Evolutionary conservation across 2,797 vertebrate species (phyloP).

Genomic region (Numenius phaeopus): DNA sequence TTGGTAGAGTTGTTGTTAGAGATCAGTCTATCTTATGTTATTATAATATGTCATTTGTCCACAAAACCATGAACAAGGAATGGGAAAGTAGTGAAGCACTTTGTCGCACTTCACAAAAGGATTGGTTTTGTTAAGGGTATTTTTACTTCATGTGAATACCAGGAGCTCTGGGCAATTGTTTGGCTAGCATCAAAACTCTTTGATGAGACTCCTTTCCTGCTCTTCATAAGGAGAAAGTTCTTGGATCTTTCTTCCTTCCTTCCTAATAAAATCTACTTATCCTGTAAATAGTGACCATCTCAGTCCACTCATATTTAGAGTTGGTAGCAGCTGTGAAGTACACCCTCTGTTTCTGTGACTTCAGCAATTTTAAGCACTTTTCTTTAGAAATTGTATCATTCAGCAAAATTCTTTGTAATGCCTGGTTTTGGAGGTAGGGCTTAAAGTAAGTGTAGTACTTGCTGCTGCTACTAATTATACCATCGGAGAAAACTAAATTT

Average conservation of each 20-base stretch:
- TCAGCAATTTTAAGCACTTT: background rate
- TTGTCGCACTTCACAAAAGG: background rate
- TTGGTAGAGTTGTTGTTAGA: background rate
- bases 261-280: background rate
- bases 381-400: background rate
- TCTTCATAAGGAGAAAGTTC: background rate
- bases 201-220: background rate
- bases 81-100: background rate
- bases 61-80: background rate
- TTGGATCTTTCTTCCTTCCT: background rate
- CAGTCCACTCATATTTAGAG: background rate
- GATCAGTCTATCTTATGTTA: accelerated
- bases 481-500: background rate
- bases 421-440: background rate
- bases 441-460: background rate
- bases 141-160: background rate
- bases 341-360: background rate
- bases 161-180: background rate
- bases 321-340: background rate
- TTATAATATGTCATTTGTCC: background rate
- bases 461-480: background rate
- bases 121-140: background rate
- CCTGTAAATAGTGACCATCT: background rate
- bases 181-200: background rate
- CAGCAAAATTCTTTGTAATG: background rate